These are phyloP conservation scores for Aelia acuminata DNA, from an alignment of 2,888 invertebrate genomes.

Conservation along the genomic window DNA sequence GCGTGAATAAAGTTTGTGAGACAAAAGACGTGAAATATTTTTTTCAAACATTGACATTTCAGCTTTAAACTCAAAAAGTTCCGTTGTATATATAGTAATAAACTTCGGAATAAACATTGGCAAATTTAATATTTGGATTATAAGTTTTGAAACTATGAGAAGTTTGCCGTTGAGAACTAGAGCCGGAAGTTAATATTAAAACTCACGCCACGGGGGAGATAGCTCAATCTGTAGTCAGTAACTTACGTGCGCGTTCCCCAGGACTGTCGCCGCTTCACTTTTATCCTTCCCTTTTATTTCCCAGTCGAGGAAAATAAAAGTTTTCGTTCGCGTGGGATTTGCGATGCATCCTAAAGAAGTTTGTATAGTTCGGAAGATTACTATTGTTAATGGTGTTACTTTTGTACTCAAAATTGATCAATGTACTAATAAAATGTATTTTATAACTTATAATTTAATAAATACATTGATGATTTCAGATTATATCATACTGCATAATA, in stretches of 20 bases:
- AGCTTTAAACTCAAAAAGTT: neutral
- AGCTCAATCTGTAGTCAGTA: neutral
- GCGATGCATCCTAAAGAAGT: neutral
- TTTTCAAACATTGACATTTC: neutral
- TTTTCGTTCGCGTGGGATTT: neutral
- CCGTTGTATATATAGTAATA: neutral
- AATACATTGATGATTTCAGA: too few species aligned
- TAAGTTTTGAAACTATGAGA: neutral
- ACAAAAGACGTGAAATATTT: neutral
- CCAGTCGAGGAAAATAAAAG: neutral
- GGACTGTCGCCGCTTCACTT: neutral
- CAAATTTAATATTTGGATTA: constrained; percentile 8
- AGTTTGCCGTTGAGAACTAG: neutral
- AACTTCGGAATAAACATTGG: neutral
- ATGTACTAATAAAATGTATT: too few species aligned
- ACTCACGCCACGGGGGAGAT: neutral
- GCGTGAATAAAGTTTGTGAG: neutral
- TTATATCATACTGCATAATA: too few species aligned
- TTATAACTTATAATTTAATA: too few species aligned
- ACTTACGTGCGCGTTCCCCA: neutral
- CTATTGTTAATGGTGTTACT: neutral
- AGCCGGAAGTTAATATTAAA: constrained; percentile 13
- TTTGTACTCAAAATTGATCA: too few species aligned
- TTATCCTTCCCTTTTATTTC: neutral
- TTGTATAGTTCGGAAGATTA: neutral